Evolutionary conservation across 2,113 vertebrate genomes (phyloP).

Genomic region (Sclerurus mexicanus): DNA sequence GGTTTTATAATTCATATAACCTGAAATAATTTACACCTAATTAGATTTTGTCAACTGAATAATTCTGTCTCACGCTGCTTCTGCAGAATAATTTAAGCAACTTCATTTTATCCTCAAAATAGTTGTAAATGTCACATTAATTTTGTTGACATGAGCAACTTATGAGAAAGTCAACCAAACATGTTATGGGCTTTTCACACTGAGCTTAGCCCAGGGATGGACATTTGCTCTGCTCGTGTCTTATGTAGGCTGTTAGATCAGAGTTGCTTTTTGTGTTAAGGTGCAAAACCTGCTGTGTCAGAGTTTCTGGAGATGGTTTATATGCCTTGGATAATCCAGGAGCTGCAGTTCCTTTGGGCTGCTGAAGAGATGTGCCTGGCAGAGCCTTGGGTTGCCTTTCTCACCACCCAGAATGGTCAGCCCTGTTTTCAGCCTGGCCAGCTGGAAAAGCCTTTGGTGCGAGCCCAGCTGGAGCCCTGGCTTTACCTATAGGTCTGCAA

Average conservation of each 20-base stretch:
- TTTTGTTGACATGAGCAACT: conserved; percentile 76
- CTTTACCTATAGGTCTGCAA: not conserved
- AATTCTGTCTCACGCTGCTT: conserved; percentile 74
- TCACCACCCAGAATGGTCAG: not conserved
- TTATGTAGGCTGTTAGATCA: not conserved
- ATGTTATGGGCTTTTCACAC: conserved; percentile 4
- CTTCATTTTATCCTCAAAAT: conserved; percentile 77
- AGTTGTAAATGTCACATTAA: conserved; percentile 81
- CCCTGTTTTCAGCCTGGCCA: not conserved
- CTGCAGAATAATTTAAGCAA: conserved; percentile 74
- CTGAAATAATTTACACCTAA: conserved; percentile 81
- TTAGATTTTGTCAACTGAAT: conserved; percentile 83
- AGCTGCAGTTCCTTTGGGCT: not conserved
- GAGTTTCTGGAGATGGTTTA: not conserved
- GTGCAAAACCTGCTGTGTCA: not conserved
- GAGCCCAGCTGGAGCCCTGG: not conserved
- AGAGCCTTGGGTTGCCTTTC: not conserved
- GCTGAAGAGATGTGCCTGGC: not conserved
- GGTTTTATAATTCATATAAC: conserved; percentile 78
- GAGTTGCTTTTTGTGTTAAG: not conserved
- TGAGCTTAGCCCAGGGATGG: not conserved
- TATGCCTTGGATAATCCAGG: not conserved
- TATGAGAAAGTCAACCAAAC: conserved; percentile 65
- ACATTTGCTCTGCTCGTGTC: not conserved
- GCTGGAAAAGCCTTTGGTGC: rapidly evolving